Conservation (phyloP, 2,888 invertebrate genomes). For the Patella caerulea region DNA sequence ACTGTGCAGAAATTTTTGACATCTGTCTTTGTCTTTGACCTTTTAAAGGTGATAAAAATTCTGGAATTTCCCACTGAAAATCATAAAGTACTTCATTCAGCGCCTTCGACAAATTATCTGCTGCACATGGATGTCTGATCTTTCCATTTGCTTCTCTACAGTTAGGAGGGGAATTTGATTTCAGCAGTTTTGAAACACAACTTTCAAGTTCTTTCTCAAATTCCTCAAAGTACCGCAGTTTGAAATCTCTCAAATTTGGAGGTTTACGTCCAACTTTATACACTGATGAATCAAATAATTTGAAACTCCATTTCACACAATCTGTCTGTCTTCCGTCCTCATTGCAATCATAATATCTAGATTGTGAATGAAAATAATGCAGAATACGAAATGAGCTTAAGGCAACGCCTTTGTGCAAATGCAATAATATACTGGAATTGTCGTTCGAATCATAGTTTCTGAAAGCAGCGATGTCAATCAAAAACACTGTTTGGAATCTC, state of each 20-base stretch:
- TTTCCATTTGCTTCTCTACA: constrained; percentile 4
- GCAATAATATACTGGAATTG: constrained; percentile 16
- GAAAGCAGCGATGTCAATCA: constrained; percentile 44
- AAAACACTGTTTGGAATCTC: constrained; percentile 45
- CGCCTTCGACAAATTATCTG: constrained; percentile 45
- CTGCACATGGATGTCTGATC: constrained; percentile 24
- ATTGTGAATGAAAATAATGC: constrained; percentile 37
- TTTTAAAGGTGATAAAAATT: constrained; percentile 57
- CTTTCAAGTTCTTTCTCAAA: constrained; percentile 55
- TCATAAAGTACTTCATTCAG: constrained; percentile 59
- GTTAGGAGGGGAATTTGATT: not conserved
- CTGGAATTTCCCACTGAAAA: constrained; percentile 59
- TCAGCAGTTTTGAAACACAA: constrained; percentile 34
- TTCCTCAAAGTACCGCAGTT: constrained; percentile 55
- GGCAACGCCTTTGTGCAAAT: constrained; percentile 41
- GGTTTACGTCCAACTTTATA: constrained; percentile 40
- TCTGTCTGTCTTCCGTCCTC: constrained; percentile 33
- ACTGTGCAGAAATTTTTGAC: not conserved
- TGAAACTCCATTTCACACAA: constrained; percentile 58
- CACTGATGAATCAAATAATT: constrained; percentile 50
- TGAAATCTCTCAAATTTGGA: constrained; percentile 51
- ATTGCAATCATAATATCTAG: constrained; percentile 23
- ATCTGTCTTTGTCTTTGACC: constrained; percentile 22
- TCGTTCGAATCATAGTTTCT: constrained; percentile 15
- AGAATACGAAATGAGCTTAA: constrained; percentile 51